Conservation (phyloP, 2,113 vertebrate species). For the Tiliqua scincoides region DNA sequence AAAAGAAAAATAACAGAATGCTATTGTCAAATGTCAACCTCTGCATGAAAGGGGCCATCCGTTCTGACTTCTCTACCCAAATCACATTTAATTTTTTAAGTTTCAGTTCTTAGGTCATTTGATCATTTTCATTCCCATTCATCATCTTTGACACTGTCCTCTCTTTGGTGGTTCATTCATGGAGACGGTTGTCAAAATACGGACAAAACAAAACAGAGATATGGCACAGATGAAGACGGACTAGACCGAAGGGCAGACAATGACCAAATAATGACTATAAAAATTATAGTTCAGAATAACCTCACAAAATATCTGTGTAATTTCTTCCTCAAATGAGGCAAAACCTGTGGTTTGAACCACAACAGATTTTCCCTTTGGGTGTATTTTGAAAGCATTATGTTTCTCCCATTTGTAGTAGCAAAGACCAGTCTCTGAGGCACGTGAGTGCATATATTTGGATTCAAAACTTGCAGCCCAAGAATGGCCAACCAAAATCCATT, state of each 20-base stretch:
- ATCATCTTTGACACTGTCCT: neutral
- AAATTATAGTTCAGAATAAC: conserved; percentile 33
- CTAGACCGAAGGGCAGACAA: conserved; percentile 36
- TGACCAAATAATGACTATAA: conserved; percentile 11
- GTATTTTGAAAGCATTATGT: conserved; percentile 31
- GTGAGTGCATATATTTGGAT: neutral
- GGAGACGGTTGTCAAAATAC: conserved; percentile 18
- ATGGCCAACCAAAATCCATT: neutral
- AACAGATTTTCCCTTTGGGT: conserved; percentile 10
- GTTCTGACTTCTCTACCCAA: neutral
- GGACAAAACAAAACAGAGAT: neutral
- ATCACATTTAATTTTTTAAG: neutral
- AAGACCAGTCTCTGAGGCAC: neutral
- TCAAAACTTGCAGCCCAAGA: neutral
- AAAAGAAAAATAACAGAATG: neutral
- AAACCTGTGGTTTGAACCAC: conserved; percentile 30
- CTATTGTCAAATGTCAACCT: neutral
- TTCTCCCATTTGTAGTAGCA: conserved; percentile 18
- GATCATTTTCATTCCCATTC: neutral
- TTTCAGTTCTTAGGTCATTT: conserved; percentile 5
- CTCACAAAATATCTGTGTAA: conserved; percentile 27
- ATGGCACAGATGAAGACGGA: neutral
- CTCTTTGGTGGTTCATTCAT: conserved; percentile 3
- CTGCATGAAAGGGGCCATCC: neutral
- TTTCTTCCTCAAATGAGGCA: conserved; percentile 49